Percentiles rank a stretch among this genome's conserved stretches.
These are phyloP conservation scores for Pituophis catenifer DNA, from an alignment of 2,113 vertebrate species.

Conservation along the genomic window DNA sequence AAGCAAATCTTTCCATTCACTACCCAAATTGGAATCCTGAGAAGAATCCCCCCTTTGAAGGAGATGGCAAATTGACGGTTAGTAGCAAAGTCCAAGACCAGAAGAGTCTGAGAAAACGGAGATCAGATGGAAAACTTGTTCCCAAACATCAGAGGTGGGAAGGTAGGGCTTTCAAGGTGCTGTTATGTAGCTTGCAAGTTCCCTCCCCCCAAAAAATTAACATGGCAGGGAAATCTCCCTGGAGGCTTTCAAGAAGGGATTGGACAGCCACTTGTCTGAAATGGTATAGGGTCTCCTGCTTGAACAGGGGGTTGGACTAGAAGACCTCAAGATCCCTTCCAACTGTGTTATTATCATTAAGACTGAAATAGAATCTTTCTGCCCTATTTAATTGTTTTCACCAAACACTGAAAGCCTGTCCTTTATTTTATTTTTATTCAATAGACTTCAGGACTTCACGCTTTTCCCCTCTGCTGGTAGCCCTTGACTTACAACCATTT, in stretches of 20 bases:
- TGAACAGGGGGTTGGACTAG: not conserved
- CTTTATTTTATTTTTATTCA: not conserved
- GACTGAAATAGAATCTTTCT: not conserved
- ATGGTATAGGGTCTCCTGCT: not conserved
- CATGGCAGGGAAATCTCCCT: not conserved
- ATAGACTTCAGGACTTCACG: not conserved
- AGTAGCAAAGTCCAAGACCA: not conserved
- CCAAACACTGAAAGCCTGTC: not conserved
- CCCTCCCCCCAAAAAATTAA: not conserved
- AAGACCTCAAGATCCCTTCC: not conserved
- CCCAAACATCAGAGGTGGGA: not conserved
- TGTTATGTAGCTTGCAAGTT: not conserved
- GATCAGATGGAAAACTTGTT: not conserved
- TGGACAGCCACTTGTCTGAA: not conserved
- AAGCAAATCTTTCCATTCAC: not conserved
- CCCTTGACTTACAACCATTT: not conserved
- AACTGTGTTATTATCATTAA: not conserved
- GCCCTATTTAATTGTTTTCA: not conserved
- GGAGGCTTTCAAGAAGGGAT: not conserved
- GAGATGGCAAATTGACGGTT: not conserved
- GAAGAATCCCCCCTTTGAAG: not conserved
- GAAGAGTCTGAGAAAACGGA: not conserved
- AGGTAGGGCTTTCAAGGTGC: not conserved
- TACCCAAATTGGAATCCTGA: not conserved
- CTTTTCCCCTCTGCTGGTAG: not conserved